Conservation (phyloP, 2,113 vertebrate genomes). For the Atrichornis clamosus region DNA sequence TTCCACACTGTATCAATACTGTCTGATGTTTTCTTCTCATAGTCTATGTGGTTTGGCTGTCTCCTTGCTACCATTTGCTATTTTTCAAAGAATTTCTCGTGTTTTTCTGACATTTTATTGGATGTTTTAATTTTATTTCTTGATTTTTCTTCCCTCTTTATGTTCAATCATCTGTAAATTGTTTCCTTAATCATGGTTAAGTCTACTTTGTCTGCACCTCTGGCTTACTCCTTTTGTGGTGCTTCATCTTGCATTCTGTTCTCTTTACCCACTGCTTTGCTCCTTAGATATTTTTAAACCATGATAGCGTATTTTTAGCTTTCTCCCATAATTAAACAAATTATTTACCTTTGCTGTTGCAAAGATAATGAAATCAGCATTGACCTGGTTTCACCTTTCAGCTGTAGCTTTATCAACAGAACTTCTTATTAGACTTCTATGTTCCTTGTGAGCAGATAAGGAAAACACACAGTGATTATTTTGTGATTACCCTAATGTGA, state of each 20-base stretch:
- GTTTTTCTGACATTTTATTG: conserved; percentile 21
- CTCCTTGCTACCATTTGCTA: background rate
- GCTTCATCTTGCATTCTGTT: background rate
- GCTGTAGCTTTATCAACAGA: background rate
- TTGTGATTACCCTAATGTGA: background rate
- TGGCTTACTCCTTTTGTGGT: background rate
- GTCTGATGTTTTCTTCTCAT: background rate
- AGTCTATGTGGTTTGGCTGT: conserved; percentile 3
- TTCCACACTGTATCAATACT: background rate
- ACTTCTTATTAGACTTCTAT: background rate
- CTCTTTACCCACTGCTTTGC: background rate
- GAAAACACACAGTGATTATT: background rate
- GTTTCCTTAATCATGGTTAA: background rate
- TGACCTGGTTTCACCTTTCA: background rate
- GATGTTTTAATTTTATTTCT: background rate
- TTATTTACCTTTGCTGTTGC: background rate
- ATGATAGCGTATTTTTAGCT: background rate
- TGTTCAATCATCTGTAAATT: background rate
- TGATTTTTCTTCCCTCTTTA: background rate
- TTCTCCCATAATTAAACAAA: background rate
- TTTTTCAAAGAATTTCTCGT: background rate
- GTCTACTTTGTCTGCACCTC: background rate
- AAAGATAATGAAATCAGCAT: background rate
- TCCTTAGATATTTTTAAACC: background rate
- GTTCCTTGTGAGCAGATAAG: background rate